Percentiles rank a stretch among this genome's conserved stretches.
Conservation (phyloP, 2,113 vertebrate genomes). For the Sturnira hondurensis region DNA sequence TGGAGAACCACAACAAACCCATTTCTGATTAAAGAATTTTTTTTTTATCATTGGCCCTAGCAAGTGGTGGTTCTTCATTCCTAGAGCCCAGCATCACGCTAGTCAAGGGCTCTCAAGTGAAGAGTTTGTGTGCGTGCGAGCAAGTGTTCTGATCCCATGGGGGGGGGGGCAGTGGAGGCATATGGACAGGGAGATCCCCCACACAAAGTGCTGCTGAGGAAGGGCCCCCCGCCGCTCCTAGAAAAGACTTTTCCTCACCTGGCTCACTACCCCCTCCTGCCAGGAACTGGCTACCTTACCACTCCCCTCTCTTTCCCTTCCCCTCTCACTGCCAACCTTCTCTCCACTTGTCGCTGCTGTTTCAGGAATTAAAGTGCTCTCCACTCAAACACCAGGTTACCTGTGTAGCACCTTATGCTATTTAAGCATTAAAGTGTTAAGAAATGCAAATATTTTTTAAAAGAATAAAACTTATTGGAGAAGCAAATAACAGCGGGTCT, state of each 20-base stretch:
- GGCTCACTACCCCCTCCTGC: not conserved
- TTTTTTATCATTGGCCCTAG: not conserved
- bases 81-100: not conserved
- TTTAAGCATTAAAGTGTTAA: not conserved
- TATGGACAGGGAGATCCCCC: not conserved
- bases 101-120: not conserved
- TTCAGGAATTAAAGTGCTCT: not conserved
- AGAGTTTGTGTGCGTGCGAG: not conserved
- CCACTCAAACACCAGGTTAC: not conserved
- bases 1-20: not conserved
- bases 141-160: fast-evolving
- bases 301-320: not conserved
- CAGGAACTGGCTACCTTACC: not conserved
- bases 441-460: not conserved
- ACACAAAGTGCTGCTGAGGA: too few species aligned
- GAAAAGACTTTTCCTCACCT: not conserved
- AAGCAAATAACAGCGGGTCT: not conserved
- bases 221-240: not conserved
- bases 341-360: not conserved
- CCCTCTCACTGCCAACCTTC: not conserved
- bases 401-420: not conserved
- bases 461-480: not conserved
- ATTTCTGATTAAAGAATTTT: not conserved
- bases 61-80: not conserved
- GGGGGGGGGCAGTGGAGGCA: not conserved